Conservation (phyloP, 2,113 vertebrate genomes). For the Ochotona princeps region DNA sequence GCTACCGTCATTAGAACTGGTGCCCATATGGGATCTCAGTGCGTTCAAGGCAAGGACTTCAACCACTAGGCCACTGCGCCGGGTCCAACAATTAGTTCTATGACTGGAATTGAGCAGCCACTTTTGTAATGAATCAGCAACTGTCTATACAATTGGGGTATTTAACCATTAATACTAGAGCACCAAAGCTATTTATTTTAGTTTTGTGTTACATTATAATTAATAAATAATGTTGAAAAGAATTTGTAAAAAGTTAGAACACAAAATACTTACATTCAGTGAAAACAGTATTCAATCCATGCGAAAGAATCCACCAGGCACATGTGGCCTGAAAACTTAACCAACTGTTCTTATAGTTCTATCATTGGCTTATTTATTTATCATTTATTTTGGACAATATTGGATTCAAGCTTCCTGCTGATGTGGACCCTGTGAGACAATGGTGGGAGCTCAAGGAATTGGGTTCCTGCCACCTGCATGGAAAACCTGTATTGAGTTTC, state of each 20-base stretch:
- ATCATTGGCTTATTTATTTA: not conserved
- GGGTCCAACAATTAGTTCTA: not conserved
- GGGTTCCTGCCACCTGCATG: too few relatives aligned
- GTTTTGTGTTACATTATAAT: not conserved
- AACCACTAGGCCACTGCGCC: too few relatives aligned
- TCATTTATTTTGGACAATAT: not conserved
- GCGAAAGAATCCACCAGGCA: not conserved
- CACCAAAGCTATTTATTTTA: not conserved
- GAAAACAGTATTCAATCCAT: not conserved
- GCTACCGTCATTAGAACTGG: too few relatives aligned
- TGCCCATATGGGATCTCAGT: too few relatives aligned
- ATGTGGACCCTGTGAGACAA: too few relatives aligned
- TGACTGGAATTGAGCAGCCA: not conserved
- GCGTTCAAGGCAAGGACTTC: too few relatives aligned
- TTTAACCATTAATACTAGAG: not conserved
- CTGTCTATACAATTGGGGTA: not conserved
- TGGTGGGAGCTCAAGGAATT: too few relatives aligned
- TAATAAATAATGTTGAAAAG: not conserved
- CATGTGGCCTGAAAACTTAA: not conserved
- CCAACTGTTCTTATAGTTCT: not conserved
- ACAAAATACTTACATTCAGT: slow-evolving; percentile 7
- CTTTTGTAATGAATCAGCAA: not conserved
- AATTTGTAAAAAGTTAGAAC: not conserved
- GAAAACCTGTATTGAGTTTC: too few relatives aligned
- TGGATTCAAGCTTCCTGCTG: not conserved